Conservation (phyloP, 2,113 vertebrate species). For the Callorhinus ursinus region DNA sequence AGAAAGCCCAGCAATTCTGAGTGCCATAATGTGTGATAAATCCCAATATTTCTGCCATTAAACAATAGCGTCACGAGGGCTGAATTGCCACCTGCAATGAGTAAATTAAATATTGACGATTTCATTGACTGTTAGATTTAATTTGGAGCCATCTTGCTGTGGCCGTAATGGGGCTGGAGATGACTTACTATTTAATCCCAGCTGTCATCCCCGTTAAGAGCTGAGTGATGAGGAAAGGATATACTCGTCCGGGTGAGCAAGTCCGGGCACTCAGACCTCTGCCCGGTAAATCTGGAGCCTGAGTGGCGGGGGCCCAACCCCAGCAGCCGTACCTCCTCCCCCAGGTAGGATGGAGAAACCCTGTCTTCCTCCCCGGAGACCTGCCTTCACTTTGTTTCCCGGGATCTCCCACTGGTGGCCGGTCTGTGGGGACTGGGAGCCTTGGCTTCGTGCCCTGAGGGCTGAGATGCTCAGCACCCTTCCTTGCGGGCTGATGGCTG, state of each 20-base stretch:
- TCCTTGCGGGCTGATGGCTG: accelerated
- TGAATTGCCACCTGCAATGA: constrained; percentile 88
- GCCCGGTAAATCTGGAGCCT: constrained; percentile 44
- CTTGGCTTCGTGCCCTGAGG: accelerated
- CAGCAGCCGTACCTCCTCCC: background rate
- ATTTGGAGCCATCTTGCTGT: constrained; percentile 89
- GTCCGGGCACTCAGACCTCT: constrained; percentile 50
- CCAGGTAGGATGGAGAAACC: background rate
- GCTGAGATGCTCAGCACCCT: accelerated
- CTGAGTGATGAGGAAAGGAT: constrained; percentile 84
- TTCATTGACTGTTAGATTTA: constrained; percentile 90
- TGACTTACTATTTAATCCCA: constrained; percentile 80
- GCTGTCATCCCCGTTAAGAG: constrained; percentile 80
- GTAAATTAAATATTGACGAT: constrained; percentile 92
- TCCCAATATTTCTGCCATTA: constrained; percentile 75
- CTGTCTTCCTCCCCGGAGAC: background rate
- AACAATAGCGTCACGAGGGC: constrained; percentile 63
- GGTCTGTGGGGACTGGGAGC: background rate
- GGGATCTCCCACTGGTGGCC: accelerated
- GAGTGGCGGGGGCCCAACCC: constrained; percentile 23
- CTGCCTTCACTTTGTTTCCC: background rate
- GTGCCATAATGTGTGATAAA: constrained; percentile 69
- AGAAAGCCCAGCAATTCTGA: constrained; percentile 2
- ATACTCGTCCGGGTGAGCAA: constrained; percentile 63
- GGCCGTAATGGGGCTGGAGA: constrained; percentile 83